Conservation (phyloP, 1,140 invertebrate genomes). For the Cyclina sinensis region DNA sequence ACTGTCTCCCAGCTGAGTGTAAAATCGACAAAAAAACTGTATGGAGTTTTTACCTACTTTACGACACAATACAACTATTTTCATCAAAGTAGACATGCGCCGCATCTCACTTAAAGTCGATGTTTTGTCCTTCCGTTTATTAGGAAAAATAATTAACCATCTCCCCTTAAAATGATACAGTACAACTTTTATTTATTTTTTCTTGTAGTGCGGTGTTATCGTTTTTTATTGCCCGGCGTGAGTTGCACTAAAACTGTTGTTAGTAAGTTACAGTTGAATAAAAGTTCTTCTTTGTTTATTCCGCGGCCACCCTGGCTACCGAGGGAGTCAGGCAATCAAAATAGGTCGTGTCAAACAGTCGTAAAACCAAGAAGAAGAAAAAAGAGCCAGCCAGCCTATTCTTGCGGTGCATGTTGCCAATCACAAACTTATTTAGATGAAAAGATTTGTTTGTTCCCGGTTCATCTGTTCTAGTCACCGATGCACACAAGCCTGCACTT, state of each 20-base stretch:
- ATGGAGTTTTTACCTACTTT: not conserved
- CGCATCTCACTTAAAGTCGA: not conserved
- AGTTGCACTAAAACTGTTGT: not conserved
- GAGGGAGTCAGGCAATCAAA: not conserved
- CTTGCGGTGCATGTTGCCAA: not conserved
- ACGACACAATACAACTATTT: conserved; percentile 37
- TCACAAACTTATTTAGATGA: not conserved
- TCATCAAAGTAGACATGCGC: not conserved
- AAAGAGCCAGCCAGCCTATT: not conserved
- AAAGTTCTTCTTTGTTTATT: not conserved
- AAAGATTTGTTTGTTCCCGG: too few relatives aligned
- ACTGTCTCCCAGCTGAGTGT: not conserved
- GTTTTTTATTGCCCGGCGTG: not conserved
- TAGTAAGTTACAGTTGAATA: not conserved
- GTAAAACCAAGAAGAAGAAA: not conserved
- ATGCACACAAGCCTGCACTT: too few relatives aligned
- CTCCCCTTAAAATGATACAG: not conserved
- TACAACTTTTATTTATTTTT: conserved; percentile 6
- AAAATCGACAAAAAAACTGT: conserved; percentile 16
- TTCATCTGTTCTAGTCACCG: too few relatives aligned
- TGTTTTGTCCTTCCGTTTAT: conserved; percentile 23
- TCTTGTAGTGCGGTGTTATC: not conserved
- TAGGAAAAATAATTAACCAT: conserved; percentile 16
- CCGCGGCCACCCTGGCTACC: not conserved
- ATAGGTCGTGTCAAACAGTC: not conserved